Evolutionary conservation across 2,797 vertebrate species (phyloP), one percentile per base, ranked within the genome.

Genomic region (Sitta carolinensis): DNA sequence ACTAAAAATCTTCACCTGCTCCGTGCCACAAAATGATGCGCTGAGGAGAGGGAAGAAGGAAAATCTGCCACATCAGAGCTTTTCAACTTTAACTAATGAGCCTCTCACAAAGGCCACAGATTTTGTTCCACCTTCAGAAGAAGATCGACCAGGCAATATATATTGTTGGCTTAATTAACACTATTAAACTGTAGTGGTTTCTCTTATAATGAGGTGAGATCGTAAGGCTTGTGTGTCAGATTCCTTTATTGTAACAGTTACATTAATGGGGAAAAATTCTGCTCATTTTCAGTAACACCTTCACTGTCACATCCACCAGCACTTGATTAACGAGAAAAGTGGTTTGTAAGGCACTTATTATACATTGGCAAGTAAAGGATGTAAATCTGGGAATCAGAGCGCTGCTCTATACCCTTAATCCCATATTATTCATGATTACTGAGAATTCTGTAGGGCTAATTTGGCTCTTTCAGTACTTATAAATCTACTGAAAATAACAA

Each of bases 11-110:
- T 36, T n/a, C 42, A 10, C 48, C 66, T 69, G 42, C 29, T 48
- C 69, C 1, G 0, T 50, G 55, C 34, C 70, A 40, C 51, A 36
- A 19, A 76, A 50, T 5, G 47, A n/a, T 0, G 0, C 0, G 0
- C 47, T n/a, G 47, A n/a, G 3, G 18, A 29, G 52, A 68, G 55
- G 57, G 15, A 43, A 32, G 67, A 59, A 43, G 67, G 77, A 47
- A 29, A 16, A 36, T 36, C 43, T 75, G 48, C 73, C 52, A 47
- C 29, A 7, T 48, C 63, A 43, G 47, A 85, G 50, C 76, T 92
- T 72, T 84, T 23, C 21, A 8, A 1, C 52, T 72, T 73, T 57
- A 66, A 51, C 47, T 78, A 66, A 86, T 47, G 52, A 93, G 73
- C 40, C 40, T 75, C 77, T 84, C 73, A 36, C 82, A 88, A 85